A percentile compares a stretch with the other conserved stretches of the same genome.
phyloP scores from a whole-genome alignment of 92 coral and sea anemone species.

The Porites lobata region DNA sequence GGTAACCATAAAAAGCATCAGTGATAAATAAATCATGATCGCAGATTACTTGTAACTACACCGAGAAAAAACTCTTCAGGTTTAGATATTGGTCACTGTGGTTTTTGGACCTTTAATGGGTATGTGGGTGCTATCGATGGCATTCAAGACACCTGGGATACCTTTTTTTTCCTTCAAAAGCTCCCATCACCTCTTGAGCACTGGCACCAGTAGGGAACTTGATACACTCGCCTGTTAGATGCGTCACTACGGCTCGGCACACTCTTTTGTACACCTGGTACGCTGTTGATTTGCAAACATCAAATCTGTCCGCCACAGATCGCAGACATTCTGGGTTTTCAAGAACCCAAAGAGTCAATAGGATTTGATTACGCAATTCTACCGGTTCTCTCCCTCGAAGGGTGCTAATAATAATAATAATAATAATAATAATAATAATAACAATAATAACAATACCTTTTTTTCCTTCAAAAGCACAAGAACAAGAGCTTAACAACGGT shows the following conservation, averaged over 20 bases:
- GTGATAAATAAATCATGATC: conserved; percentile 40
- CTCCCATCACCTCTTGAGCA: conserved; percentile 22
- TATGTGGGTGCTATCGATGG: conserved; percentile 52
- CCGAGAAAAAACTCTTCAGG: conserved; percentile 51
- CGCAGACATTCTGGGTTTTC: conserved; percentile 58
- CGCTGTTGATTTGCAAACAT: conserved; percentile 37
- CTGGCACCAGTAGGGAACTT: conserved; percentile 48
- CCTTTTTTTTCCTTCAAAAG: conserved; percentile 35
- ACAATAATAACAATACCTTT: no score
- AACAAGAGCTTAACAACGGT: no score
- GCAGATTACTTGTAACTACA: conserved; percentile 37
- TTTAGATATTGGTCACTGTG: conserved; percentile 33
- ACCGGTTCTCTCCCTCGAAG: conserved; percentile 45
- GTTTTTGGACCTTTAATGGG: conserved; percentile 50
- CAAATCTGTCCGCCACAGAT: conserved; percentile 65
- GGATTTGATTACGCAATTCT: conserved; percentile 43
- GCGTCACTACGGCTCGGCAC: conserved; percentile 44
- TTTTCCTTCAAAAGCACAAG: no score
- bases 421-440: no score
- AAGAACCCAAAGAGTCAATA: conserved; percentile 53
- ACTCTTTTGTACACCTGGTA: conserved; percentile 44
- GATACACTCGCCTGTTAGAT: conserved; percentile 41
- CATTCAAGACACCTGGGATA: conserved; percentile 53
- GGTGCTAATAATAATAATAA: not conserved
- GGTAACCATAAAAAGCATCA: conserved; percentile 69